Conservation (phyloP, 2,888 invertebrate species). For the Galerucella calmariensis region DNA sequence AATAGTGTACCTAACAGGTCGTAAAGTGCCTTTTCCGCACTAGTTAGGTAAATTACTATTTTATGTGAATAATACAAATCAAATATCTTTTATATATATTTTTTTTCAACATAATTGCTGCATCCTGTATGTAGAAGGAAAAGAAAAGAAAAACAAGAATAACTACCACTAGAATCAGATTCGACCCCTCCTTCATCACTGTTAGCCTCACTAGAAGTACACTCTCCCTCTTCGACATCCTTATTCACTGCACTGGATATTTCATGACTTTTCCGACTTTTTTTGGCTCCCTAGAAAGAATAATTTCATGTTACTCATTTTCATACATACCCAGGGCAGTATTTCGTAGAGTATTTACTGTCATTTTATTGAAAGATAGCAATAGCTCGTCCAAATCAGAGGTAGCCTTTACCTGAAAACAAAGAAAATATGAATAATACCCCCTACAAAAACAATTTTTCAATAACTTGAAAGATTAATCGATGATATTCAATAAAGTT, state of each 20-base stretch:
- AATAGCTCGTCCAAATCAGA: constrained; percentile 62
- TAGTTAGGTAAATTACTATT: too few relatives aligned
- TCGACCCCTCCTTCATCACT: constrained; percentile 55
- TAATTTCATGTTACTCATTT: constrained; percentile 41
- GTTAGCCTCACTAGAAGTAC: constrained; percentile 67
- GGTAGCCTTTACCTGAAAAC: constrained; percentile 63
- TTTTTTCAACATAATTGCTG: too few relatives aligned
- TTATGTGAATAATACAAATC: too few relatives aligned
- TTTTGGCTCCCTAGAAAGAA: constrained; percentile 62
- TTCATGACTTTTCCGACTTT: neutral
- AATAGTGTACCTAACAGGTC: too few relatives aligned
- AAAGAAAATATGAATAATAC: constrained; percentile 18
- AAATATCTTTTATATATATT: too few relatives aligned
- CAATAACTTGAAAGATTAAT: too few relatives aligned
- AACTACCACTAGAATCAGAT: constrained; percentile 62
- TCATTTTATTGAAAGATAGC: constrained; percentile 62
- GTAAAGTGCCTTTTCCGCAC: too few relatives aligned
- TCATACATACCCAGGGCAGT: constrained; percentile 69
- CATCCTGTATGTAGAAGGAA: neutral
- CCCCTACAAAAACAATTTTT: neutral
- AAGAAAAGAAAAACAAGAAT: constrained; percentile 39
- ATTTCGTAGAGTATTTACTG: constrained; percentile 67
- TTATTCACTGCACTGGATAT: constrained; percentile 10
- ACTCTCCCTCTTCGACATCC: constrained; percentile 75
- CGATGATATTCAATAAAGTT: too few relatives aligned